These are phyloP conservation scores for Atractosteus spatula DNA, from an alignment of 2,113 vertebrate genomes.

Conservation along the genomic window DNA sequence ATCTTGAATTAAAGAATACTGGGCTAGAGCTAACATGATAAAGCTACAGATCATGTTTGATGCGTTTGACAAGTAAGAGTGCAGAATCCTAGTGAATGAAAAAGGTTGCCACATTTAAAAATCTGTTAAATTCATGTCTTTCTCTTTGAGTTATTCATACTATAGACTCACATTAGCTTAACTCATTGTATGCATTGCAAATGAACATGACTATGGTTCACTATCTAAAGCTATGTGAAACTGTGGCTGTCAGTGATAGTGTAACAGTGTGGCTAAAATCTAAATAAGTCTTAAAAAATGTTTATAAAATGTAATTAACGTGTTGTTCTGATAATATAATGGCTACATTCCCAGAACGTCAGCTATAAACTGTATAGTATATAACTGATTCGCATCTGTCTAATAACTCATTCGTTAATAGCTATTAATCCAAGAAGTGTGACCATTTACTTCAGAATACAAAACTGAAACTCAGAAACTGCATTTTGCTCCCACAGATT, in stretches of 20 bases:
- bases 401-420: too few species aligned
- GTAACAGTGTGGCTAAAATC: constrained; percentile 2
- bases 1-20: not conserved
- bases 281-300: not conserved
- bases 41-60: not conserved
- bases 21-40: not conserved
- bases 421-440: too few species aligned
- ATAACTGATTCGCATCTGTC: too few species aligned
- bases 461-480: not conserved
- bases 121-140: not conserved
- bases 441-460: too few species aligned
- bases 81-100: not conserved
- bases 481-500: not conserved
- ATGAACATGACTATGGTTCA: not conserved
- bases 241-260: constrained; percentile 1
- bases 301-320: not conserved
- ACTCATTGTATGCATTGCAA: not conserved
- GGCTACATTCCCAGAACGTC: too few species aligned
- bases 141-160: not conserved
- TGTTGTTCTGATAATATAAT: not conserved
- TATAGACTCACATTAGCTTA: not conserved
- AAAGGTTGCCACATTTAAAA: not conserved
- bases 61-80: constrained; percentile 8
- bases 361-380: not conserved
- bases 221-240: not conserved